Evolutionary conservation across 2,888 invertebrate species (phyloP).

Genomic region (Dione vanillae): DNA sequence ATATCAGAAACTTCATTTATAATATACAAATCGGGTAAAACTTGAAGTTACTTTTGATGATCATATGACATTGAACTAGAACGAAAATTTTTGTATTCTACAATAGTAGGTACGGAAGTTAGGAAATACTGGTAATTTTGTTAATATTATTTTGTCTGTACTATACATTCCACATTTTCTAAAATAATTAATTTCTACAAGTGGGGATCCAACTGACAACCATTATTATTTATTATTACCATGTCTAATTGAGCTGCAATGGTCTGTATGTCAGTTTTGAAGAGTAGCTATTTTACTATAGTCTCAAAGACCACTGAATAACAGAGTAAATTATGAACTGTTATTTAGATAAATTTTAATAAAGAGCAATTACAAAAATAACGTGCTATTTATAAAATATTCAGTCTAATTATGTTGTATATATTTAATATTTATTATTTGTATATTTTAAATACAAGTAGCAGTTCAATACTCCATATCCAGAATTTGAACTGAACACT

Average conservation of each 20-base stretch:
- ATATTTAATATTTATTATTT: too few species aligned
- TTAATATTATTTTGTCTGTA: too few species aligned
- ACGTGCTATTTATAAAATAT: not conserved
- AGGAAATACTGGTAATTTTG: not conserved
- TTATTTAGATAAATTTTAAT: not conserved
- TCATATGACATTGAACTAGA: conserved; percentile 26
- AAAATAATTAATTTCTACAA: too few species aligned
- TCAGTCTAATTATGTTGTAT: too few species aligned
- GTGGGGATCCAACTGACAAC: too few species aligned
- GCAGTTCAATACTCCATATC: too few species aligned
- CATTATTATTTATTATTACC: too few species aligned
- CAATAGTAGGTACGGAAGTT: not conserved
- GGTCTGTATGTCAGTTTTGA: not conserved
- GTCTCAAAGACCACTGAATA: not conserved
- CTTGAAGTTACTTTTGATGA: conserved; percentile 20
- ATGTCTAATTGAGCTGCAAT: too few species aligned
- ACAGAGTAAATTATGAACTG: not conserved
- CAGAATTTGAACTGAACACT: too few species aligned
- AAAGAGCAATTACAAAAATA: not conserved
- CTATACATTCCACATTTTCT: too few species aligned
- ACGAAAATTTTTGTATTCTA: conserved; percentile 17
- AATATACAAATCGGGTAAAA: conserved; percentile 16
- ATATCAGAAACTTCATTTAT: conserved; percentile 20
- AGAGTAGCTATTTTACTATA: too few species aligned
- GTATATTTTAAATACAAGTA: too few species aligned